Percentiles rank a stretch among this genome's conserved stretches.
Evolutionary conservation across 2,113 vertebrate species (phyloP).

Genomic region (Callorhinus ursinus): DNA sequence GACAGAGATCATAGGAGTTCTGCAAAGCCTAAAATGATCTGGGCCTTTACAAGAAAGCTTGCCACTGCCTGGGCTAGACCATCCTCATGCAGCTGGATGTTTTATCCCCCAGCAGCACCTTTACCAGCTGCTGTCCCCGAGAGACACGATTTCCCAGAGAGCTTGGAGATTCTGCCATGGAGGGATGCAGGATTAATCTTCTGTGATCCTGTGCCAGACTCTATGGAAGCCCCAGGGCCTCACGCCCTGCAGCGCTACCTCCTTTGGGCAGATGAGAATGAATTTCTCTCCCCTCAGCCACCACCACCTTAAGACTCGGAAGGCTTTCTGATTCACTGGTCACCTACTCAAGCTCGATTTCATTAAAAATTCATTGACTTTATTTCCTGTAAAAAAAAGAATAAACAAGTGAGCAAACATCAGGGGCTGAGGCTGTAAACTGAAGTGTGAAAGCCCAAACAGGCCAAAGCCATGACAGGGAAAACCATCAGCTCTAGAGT

Average conservation of each 20-base stretch:
- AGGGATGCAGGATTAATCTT: fast-evolving
- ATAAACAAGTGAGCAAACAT: constrained; percentile 13
- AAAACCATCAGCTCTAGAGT: neutral
- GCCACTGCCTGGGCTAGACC: neutral
- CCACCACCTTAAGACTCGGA: neutral
- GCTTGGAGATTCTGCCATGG: neutral
- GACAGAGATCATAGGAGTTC: neutral
- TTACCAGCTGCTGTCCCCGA: neutral
- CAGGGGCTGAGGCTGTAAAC: neutral
- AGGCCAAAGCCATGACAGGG: neutral
- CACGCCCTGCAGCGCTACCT: neutral
- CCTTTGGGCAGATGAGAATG: neutral
- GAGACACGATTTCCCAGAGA: neutral
- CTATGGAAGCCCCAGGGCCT: neutral
- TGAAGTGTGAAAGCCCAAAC: constrained; percentile 24
- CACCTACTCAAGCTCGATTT: constrained; percentile 14
- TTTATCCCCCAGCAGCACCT: neutral
- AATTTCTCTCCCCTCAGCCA: neutral
- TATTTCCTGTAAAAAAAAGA: neutral
- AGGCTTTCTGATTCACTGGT: constrained; percentile 48
- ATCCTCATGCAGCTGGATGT: fast-evolving
- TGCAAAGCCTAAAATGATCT: neutral
- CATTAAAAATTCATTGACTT: constrained; percentile 69
- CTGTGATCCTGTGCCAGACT: neutral
- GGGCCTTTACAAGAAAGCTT: neutral